Evolutionary conservation across 2,113 vertebrate species (phyloP).

Genomic region (Arvicanthis niloticus): DNA sequence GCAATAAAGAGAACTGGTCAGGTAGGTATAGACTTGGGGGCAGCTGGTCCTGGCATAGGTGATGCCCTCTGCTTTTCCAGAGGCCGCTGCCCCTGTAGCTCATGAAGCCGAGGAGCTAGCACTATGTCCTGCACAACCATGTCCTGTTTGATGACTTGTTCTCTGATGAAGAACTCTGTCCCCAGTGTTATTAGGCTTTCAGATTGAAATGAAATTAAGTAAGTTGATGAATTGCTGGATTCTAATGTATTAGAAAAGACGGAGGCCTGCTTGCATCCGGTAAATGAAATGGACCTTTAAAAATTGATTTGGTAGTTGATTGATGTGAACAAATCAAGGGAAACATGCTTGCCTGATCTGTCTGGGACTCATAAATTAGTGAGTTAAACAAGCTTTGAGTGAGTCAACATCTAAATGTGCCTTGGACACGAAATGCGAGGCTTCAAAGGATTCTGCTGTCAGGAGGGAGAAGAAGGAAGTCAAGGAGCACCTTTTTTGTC

Average conservation of each 20-base stretch:
- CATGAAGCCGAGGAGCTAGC: background rate
- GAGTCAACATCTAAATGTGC: background rate
- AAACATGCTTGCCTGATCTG: background rate
- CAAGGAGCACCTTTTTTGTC: too few relatives aligned
- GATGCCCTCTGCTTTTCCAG: background rate
- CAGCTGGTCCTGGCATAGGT: background rate
- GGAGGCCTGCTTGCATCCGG: background rate
- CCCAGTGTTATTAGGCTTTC: background rate
- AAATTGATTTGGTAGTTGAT: slow-evolving; percentile 1
- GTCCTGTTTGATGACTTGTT: background rate
- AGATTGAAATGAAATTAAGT: background rate
- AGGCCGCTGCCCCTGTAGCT: background rate
- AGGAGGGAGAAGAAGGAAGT: background rate
- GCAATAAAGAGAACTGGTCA: background rate
- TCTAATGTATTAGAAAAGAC: background rate
- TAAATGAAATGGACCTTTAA: background rate
- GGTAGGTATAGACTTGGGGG: background rate
- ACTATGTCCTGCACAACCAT: background rate
- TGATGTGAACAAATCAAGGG: background rate
- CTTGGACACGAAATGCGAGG: background rate
- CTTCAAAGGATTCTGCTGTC: background rate
- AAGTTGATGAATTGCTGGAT: background rate
- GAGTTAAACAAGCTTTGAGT: background rate
- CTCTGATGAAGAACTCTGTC: background rate
- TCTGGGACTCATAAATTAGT: background rate